Evolutionary conservation across 2,888 invertebrate genomes (phyloP), one percentile per base, ranked within the genome.

Genomic region (Drosophila austrosaltans): DNA sequence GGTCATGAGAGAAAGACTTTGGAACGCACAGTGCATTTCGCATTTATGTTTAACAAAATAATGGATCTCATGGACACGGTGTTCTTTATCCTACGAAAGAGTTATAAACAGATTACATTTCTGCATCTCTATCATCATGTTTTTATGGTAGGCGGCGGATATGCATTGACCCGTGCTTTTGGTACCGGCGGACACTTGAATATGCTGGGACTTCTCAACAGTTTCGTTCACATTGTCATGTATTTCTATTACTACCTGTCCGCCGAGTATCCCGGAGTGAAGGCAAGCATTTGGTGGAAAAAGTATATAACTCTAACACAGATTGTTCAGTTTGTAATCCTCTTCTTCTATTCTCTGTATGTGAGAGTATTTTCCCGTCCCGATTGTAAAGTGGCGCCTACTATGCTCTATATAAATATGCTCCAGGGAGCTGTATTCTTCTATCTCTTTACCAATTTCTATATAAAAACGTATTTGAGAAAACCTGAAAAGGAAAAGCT

Each of bases 231-330:
- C 87, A 90, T 94, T 0, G 90, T 97, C 30, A 97, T 98, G 97
- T 98, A 98, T 89, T 93, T 93, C 0, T 96, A 98, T 91, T 98
- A 97, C 89, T 93, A 96, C 6, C 86, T 96, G 64, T 94, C 96
- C 0, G 96, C 96, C 0, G 92, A 95, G 63, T 94, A 95, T 60
- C 96, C 96, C 0, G 93, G 94, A 57, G 94, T 95, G 85, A 96
- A 95, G 85, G 93, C 95, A 62, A 95, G 95, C 62, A 90, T 95
- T 0, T 87, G 87, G 85, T 96, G 96, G 95, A 98, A 97, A 91
- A 96, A 96, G 81, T 94, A 96, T 83, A 95, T 98, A 70, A 97
- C 97, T 0, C 95, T 95, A 82, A 87, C 97, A 71, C 97, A 98
- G 92, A 94, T 97, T 85, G 94, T 94, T 0, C 96, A 96, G 89